phyloP scores from a whole-genome alignment of 2,888 invertebrate species.

The Dendrolimus houi region DNA sequence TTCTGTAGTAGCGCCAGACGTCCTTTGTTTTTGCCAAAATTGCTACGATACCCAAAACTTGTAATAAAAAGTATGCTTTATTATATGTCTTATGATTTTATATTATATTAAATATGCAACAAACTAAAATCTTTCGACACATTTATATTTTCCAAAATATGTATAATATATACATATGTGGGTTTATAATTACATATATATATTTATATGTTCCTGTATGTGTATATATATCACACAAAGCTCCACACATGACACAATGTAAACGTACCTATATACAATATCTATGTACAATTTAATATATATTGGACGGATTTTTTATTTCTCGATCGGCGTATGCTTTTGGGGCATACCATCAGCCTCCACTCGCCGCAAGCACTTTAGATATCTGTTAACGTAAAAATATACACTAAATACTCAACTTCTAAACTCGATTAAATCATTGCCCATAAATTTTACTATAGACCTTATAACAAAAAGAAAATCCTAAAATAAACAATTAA shows the following conservation, averaged over 20 bases:
- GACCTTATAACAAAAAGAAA: too few species aligned
- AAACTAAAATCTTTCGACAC: too few species aligned
- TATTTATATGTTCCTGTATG: background rate
- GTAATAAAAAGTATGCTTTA: too few species aligned
- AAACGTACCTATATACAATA: slow-evolving; percentile 66
- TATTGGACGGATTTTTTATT: slow-evolving; percentile 43
- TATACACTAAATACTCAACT: slow-evolving; percentile 16
- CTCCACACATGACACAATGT: slow-evolving; percentile 43
- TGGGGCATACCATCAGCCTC: slow-evolving; percentile 58
- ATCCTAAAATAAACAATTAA: too few species aligned
- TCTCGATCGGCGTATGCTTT: slow-evolving; percentile 41
- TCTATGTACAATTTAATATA: slow-evolving; percentile 53
- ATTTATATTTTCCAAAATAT: too few species aligned
- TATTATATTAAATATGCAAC: too few species aligned
- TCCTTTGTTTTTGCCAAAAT: too few species aligned
- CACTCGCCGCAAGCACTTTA: slow-evolving; percentile 46
- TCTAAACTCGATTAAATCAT: too few species aligned
- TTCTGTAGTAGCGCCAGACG: too few species aligned
- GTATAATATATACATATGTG: background rate
- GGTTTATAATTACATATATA: background rate
- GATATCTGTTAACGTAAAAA: slow-evolving; percentile 50
- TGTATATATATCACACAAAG: slow-evolving; percentile 9
- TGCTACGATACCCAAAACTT: too few species aligned
- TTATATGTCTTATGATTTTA: too few species aligned
- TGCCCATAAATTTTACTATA: too few species aligned